These are phyloP conservation scores for Anthoscopus minutus DNA, from an alignment of 2,113 vertebrate species.

Conservation along the genomic window DNA sequence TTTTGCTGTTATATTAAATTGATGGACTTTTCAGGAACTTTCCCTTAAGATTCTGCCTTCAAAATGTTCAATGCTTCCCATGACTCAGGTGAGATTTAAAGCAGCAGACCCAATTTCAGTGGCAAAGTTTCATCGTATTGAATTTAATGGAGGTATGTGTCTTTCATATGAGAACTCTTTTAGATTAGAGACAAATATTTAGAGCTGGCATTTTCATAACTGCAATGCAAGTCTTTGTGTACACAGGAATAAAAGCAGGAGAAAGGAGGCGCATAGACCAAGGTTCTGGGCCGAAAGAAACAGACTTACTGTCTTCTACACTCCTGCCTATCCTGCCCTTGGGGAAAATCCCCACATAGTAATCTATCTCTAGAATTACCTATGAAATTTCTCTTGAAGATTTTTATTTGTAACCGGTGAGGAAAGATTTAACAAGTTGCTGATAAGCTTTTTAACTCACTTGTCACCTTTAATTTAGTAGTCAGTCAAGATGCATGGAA, in stretches of 20 bases:
- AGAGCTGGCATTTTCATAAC: not conserved
- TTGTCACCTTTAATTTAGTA: not conserved
- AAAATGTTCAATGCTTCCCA: not conserved
- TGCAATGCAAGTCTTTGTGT: not conserved
- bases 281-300: not conserved
- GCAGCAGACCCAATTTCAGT: not conserved
- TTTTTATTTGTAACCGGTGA: not conserved
- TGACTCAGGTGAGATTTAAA: not conserved
- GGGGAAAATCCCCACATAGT: not conserved
- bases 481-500: not conserved
- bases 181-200: not conserved
- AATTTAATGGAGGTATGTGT: not conserved
- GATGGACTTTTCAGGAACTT: not conserved
- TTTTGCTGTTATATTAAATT: not conserved
- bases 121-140: not conserved
- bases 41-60: not conserved
- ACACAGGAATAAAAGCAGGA: not conserved
- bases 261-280: not conserved
- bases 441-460: not conserved
- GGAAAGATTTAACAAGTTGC: not conserved
- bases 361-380: not conserved
- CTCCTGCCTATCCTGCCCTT: not conserved
- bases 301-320: not conserved
- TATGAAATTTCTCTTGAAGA: not conserved
- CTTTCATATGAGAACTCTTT: not conserved